Conservation (phyloP, 2,797 vertebrate species). For the Micromesistius poutassou region DNA sequence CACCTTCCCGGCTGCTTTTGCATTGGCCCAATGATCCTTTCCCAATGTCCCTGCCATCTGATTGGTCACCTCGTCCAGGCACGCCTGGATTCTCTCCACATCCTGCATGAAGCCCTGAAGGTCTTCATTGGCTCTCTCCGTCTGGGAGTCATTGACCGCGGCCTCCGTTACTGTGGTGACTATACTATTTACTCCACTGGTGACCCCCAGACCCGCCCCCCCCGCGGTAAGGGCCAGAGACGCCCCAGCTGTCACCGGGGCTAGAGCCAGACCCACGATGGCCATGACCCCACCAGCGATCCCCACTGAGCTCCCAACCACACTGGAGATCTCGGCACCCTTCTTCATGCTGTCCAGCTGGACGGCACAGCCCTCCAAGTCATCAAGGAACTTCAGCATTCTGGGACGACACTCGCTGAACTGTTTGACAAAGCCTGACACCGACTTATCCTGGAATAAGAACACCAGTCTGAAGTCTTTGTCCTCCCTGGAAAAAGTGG, state of each 20-base stretch:
- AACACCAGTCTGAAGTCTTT: conserved; percentile 51
- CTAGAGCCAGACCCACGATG: conserved; percentile 66
- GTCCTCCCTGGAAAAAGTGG: conserved; percentile 48
- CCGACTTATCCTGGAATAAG: conserved; percentile 46
- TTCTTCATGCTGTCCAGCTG: conserved; percentile 65
- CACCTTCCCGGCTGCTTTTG: conserved; percentile 39
- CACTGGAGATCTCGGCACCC: conserved; percentile 68
- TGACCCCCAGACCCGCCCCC: conserved; percentile 58
- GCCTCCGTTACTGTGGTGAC: conserved; percentile 59
- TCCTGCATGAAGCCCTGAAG: conserved; percentile 63
- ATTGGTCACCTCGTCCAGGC: conserved; percentile 41
- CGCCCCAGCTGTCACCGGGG: conserved; percentile 60
- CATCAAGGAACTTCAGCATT: conserved; percentile 56
- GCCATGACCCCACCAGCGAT: conserved; percentile 57
- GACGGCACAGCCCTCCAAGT: conserved; percentile 57
- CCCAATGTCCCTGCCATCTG: neutral
- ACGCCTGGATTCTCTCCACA: conserved; percentile 40
- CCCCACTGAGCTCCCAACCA: conserved; percentile 66
- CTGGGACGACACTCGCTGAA: conserved; percentile 35
- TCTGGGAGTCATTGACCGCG: conserved; percentile 43
- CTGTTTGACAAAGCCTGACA: conserved; percentile 42
- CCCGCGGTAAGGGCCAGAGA: conserved; percentile 57
- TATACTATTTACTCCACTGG: conserved; percentile 50
- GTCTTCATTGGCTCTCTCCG: conserved; percentile 42
- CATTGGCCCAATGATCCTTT: fast-evolving